Base-by-base conservation (phyloP, 2,113 vertebrate species). In the Meriones unguiculatus region DNA sequence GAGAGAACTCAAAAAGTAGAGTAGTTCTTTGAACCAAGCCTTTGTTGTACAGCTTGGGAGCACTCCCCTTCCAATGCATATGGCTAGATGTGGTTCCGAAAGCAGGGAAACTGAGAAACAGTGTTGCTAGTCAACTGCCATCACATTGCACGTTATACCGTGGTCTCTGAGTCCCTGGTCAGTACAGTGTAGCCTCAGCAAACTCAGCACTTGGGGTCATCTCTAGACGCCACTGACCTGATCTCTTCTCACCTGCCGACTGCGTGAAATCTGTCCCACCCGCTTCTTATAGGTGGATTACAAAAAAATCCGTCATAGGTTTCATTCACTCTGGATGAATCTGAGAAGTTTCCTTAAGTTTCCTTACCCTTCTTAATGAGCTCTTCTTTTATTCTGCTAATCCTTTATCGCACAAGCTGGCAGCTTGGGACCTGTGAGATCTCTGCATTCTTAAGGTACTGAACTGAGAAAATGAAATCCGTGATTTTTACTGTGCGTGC, bases 281-380 rank as follows among this genome's bases (percentile, higher is more conserved):
- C 88, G 85, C 89, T 97, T 98, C 97, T 93, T 97, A 15, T 95
- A 96, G 98, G 91, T 96, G 93, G 95, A 96, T 98, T 98, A 95
- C 18, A 95, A 96, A 96, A 46, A 96, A 96, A 98, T 89, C 93
- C 94, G 96, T 84, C 96, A 67, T 97, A 94, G 92, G 89, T 75
- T 97, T 98, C 91, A 98, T 98, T 98, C 94, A 96, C 69, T 97
- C 98, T 82, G 95, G 94, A 97, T 96, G 97, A 97, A 98, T 97
- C 96, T 64, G 95, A 97, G 95, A 97, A 94, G 97, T 95, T 98
- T 96, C 72, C 88, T 89, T 81, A 97, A 94, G 97, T 95, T 98
- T 96, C 72, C 88, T 89, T 81, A 30, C 95, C 95, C 46, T 96
- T 97, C 97, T 97, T 98, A 98, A 95, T 82, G 95, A 89, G 82